Percentiles rank a stretch among this genome's conserved stretches.
phyloP scores from a whole-genome alignment of 2,888 invertebrate genomes.

The Chrysomela aeneicollis region DNA sequence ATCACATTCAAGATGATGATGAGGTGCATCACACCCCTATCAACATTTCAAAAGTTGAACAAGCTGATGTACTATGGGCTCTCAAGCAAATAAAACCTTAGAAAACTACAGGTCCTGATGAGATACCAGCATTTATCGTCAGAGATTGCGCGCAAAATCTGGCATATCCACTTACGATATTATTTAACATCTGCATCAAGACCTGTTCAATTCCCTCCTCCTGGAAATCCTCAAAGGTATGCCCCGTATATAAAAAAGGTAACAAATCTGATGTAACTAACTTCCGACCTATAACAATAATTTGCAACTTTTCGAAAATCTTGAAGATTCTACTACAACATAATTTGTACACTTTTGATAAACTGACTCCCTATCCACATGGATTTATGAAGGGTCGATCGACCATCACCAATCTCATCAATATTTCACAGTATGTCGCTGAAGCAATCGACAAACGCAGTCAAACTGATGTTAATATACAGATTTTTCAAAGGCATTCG shows the following conservation, averaged over 20 bases:
- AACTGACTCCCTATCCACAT: slow-evolving; percentile 3
- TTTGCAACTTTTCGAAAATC: slow-evolving; percentile 1
- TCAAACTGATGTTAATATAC: slow-evolving; percentile 1
- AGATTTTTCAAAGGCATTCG: neutral
- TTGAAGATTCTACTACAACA: neutral
- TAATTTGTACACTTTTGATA: neutral
- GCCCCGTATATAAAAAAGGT: neutral
- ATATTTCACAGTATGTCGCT: neutral
- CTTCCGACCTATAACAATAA: slow-evolving; percentile 4
- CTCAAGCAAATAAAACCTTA: slow-evolving; percentile 1
- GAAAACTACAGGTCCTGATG: slow-evolving; percentile 6
- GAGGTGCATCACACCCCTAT: neutral
- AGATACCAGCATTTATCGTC: slow-evolving; percentile 4
- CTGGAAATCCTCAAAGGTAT: slow-evolving; percentile 2
- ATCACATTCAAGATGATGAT: neutral
- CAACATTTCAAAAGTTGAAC: neutral
- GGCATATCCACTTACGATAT: neutral
- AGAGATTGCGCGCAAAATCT: neutral
- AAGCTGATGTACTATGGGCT: neutral
- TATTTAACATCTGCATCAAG: slow-evolving; percentile 3
- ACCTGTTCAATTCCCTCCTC: slow-evolving; percentile 6
- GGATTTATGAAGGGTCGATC: slow-evolving; percentile 7
- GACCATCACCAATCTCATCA: neutral
- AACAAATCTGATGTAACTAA: too few relatives aligned
- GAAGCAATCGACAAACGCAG: neutral